These are phyloP conservation scores for Cataglyphis rosenhaueri DNA, from an alignment of 2,888 invertebrate species.

Conservation along the genomic window DNA sequence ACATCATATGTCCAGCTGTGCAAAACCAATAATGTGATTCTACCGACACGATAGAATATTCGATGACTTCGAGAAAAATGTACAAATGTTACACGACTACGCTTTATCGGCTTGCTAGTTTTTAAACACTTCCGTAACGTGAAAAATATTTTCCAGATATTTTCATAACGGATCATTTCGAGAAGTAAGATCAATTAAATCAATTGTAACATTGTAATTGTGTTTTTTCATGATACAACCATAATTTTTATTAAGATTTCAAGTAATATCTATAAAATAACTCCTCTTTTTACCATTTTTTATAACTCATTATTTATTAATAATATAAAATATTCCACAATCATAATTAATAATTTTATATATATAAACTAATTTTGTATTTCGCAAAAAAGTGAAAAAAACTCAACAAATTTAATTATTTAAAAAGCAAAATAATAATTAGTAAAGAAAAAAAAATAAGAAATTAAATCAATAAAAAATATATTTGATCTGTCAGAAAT, in stretches of 20 bases:
- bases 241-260: neutral
- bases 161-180: neutral
- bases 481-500: neutral
- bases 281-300: neutral
- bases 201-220: neutral
- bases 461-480: neutral
- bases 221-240: neutral
- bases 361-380: neutral
- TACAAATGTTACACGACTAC: neutral
- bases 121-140: neutral
- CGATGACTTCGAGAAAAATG: slow-evolving; percentile 22
- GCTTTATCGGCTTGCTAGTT: neutral
- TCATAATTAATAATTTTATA: neutral
- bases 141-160: neutral
- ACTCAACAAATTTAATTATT: neutral
- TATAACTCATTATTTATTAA: neutral
- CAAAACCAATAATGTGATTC: slow-evolving; percentile 29
- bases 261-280: neutral
- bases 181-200: neutral
- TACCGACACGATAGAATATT: slow-evolving; percentile 24
- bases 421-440: neutral
- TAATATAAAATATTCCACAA: neutral
- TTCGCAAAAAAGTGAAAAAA: neutral
- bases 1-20: slow-evolving; percentile 4
- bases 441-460: neutral